Evolutionary conservation across 2,113 vertebrate species (phyloP), one percentile per base, ranked within the genome.

Genomic region (Callionymus lyra): DNA sequence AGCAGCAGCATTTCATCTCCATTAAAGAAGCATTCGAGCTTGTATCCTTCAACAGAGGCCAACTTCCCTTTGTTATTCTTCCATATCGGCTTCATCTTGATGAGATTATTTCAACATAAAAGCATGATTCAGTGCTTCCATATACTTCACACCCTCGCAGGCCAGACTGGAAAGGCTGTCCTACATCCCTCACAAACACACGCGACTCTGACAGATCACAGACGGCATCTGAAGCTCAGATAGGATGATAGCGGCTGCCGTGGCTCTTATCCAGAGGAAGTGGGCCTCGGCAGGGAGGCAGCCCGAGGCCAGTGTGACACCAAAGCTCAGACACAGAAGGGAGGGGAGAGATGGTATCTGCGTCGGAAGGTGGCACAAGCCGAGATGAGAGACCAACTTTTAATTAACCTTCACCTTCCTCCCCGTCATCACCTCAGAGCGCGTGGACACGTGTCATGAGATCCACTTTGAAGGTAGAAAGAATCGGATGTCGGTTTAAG

Each of bases 371-470:
- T 45, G 64, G 58, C 59, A 58, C 60, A 65, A 65, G 59, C 57
- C 47, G 47, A 53, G 59, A 65, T 14, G n/a, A 49, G 38, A 44
- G 56, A 47, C 58, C 53, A 59, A 62, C 67, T 47, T 71, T 71
- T 70, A 57, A 63, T 64, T 77, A 67, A 65, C 65, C 72, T 75
- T 78, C 56, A 65, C 65, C 65, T 74, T 77, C 74, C 69, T 65
- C 17, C 45, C 6, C 45, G 63, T 59, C 68, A 27, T 51, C 63
- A 47, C 4, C 8, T 21, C 9, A 14, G 37, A 2, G 6, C 14
- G 2, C 12, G 32, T 13, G 14, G 21, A 27, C 21, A 27, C 8
- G 21, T 27, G 21, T 5, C 21, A 8, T 27, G 4, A 27, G 21
- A 8, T 8, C 8, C 21, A 27, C n/a, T 27, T 5, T 27, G 21